Percentiles rank a stretch among this genome's conserved stretches.
These are phyloP conservation scores for Nyctereutes procyonoides DNA, from an alignment of 2,113 vertebrate genomes.

Conservation along the genomic window DNA sequence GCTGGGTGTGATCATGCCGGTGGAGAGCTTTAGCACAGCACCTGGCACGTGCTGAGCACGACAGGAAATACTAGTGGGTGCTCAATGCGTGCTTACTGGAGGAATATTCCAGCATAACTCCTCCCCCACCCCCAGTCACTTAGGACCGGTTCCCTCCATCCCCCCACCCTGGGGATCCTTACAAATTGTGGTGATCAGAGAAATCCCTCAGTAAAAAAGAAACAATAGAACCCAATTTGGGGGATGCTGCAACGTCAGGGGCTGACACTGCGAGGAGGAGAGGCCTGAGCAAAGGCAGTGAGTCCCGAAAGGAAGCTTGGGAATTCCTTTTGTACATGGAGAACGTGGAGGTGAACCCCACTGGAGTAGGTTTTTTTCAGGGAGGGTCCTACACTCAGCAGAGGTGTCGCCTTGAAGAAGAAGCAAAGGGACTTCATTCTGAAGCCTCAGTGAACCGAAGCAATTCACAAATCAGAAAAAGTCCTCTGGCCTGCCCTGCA, in stretches of 20 bases:
- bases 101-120: background rate
- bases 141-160: background rate
- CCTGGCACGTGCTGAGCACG: background rate
- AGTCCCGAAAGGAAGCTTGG: background rate
- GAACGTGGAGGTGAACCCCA: background rate
- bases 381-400: background rate
- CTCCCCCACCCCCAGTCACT: no score
- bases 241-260: background rate
- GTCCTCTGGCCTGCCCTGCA: background rate
- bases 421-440: background rate
- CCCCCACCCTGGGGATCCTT: background rate
- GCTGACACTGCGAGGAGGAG: background rate
- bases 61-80: no score
- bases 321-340: fast-evolving
- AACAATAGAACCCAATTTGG: fast-evolving
- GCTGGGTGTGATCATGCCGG: no score
- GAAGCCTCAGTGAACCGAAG: background rate
- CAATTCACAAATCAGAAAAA: background rate
- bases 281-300: background rate
- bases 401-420: background rate
- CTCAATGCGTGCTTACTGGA: background rate
- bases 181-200: background rate
- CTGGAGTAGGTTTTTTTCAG: background rate
- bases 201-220: background rate
- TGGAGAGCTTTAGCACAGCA: background rate